Base-by-base conservation (phyloP, 2,113 vertebrate genomes). In the Candoia aspera region DNA sequence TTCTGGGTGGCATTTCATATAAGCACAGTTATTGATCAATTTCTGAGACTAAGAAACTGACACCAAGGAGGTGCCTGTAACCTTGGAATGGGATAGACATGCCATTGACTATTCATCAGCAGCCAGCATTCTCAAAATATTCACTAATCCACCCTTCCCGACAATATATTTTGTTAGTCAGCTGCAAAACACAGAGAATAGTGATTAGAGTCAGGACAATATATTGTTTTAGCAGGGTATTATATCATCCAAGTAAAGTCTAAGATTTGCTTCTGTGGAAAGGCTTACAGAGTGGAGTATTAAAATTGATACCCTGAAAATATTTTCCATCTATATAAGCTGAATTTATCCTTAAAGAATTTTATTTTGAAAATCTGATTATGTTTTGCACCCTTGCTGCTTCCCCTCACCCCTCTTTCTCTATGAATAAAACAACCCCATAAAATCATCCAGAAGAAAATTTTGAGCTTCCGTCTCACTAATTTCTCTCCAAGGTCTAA, bases 401-500 rank as follows among this genome's bases (percentile, higher is more conserved):
- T 85, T 92, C 79, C 79, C 11, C 33, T n/a, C n/a, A n/a, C n/a
- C 90, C 89, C 29, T 59, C 54, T 84, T 89, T 84, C 68, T 64
- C 23, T 6, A 49, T 91, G 58, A 64, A 64, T 88, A 91, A 87
- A 57, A 60, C 12, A 83, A 64, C 24, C 88, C n/a, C 49, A 64
- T 93, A 64, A 84, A 93, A 64, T 8, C 90, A 84, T 83, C 11
- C 13, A 37, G 83, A 21, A 87, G 79, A 86, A 89, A 21, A n/a
- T 8, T 37, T 29, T 13, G 46, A 88, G 42, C 83, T 64, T 64
- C 62, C 46, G 42, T 91, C 58, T 88, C 86, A 57, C 57, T 91
- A 84, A 84, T 93, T 91, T 93, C 54, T 87, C 93, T 64, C 49
- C 57, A 86, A 93, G 90, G 0, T 0, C 92, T 64, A 62, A 94